phyloP scores from a whole-genome alignment of 1,140 invertebrate species.

The Drosophila busckii region DNA sequence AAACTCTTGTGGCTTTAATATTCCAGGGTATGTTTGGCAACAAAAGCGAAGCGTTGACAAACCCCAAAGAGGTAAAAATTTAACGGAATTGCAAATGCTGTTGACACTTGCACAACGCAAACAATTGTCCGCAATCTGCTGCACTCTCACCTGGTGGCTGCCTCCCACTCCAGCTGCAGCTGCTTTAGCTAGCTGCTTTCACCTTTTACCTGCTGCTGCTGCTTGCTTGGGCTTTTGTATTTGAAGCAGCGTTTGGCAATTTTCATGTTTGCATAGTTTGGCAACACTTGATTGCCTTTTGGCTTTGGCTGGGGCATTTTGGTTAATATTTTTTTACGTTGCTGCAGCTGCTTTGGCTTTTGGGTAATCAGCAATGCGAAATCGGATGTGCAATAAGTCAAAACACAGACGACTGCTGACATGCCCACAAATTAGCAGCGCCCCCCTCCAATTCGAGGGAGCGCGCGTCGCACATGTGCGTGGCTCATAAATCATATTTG shows the following conservation, averaged over 20 bases:
- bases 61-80: slow-evolving; percentile 65
- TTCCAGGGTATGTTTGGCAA: slow-evolving; percentile 34
- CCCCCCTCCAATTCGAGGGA: neutral
- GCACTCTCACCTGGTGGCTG: slow-evolving; percentile 21
- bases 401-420: neutral
- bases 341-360: slow-evolving; percentile 14
- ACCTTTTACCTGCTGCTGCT: slow-evolving; percentile 6
- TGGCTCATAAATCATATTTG: slow-evolving; percentile 69
- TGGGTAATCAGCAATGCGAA: slow-evolving; percentile 25
- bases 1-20: neutral
- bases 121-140: slow-evolving; percentile 59
- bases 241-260: slow-evolving; percentile 48
- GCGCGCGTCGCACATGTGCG: slow-evolving; percentile 7
- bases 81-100: slow-evolving; percentile 74
- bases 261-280: slow-evolving; percentile 65
- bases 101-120: slow-evolving; percentile 75
- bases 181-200: neutral
- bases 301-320: slow-evolving; percentile 35
- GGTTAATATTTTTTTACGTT: slow-evolving; percentile 22
- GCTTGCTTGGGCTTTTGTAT: slow-evolving; percentile 23
- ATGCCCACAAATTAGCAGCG: slow-evolving; percentile 20
- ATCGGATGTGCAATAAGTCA: slow-evolving; percentile 49
- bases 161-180: neutral
- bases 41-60: slow-evolving; percentile 32
- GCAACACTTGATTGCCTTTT: slow-evolving; percentile 70